Evolutionary conservation across 2,113 vertebrate species (phyloP).

Genomic region (Engystomops pustulosus): DNA sequence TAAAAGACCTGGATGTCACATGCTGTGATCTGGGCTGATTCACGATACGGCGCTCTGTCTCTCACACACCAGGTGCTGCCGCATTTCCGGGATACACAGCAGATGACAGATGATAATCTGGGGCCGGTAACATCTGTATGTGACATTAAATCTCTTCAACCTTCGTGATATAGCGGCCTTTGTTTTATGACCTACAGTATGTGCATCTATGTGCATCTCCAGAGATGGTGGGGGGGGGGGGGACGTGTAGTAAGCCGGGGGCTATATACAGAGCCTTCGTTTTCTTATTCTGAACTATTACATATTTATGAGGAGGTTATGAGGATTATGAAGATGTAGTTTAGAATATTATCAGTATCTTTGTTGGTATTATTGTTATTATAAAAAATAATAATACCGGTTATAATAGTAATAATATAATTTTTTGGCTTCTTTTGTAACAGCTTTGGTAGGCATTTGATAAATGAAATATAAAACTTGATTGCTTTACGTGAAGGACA

Average conservation of each 20-base stretch:
- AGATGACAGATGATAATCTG: constrained; percentile 12
- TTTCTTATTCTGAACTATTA: not conserved
- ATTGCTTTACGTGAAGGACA: too few relatives aligned
- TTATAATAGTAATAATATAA: too few relatives aligned
- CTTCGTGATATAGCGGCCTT: not conserved
- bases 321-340: too few relatives aligned
- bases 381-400: too few relatives aligned
- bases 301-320: too few relatives aligned
- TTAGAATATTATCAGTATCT: too few relatives aligned
- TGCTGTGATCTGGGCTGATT: not conserved
- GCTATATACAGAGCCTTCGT: not conserved
- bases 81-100: not conserved
- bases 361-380: too few relatives aligned
- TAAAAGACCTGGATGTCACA: not conserved
- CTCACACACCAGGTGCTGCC: not conserved
- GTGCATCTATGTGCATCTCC: not conserved
- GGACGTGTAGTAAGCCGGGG: not conserved
- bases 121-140: constrained; percentile 4
- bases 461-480: too few relatives aligned
- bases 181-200: not conserved
- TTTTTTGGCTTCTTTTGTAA: too few relatives aligned
- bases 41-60: not conserved
- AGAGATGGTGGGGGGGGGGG: not conserved
- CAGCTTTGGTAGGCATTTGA: too few relatives aligned
- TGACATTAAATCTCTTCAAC: not conserved